Evolutionary conservation across 2,797 vertebrate species (phyloP), one percentile per base, ranked within the genome.

Genomic region (Cyclura pinguis): DNA sequence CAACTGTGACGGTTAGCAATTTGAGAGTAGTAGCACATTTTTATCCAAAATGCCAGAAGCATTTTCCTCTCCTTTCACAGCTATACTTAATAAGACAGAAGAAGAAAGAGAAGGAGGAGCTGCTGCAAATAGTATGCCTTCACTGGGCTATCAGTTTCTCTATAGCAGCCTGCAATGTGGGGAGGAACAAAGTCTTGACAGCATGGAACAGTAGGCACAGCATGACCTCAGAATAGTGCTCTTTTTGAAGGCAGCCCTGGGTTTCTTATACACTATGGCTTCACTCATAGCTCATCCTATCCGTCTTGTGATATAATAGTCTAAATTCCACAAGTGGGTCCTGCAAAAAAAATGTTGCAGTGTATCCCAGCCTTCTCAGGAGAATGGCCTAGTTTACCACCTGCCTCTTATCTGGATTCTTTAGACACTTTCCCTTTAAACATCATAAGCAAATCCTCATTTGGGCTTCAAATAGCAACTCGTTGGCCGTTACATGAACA

Each of bases 1-100:
- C 6, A 94, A 92, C 91, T 91, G 88, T 94, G 94, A 93, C 86
- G 69, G 0, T 77, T 72, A 82, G 88, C 86, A 91, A 62, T 73
- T 92, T 32, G 88, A 18, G 90, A 16, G 9, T 0, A 78, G 55
- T 0, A 9, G 76, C 74, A 20, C 0, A 14, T 74, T 47, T 85
- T 76, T 42, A 0, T 1, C 0, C 22, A 52, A 62, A 74, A 74
- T 82, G 67, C 57, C 77, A 90, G 55, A 74, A 69, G 29, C 52
- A 24, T 84, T 55, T 85, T 89, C 20, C 18, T 24, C 42, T 59
- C 24, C 80, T 74, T 27, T 57, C n/a, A 57, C 10, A 72, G 27
- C 24, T 38, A 20, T 74, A n/a, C 52, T 73, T 74, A 38, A 73
- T 13, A 76, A 27, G 82, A 7, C 42, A 77, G 20, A 76, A 35